Evolutionary conservation across 2,113 vertebrate genomes (phyloP).

Genomic region (Otus sunia): DNA sequence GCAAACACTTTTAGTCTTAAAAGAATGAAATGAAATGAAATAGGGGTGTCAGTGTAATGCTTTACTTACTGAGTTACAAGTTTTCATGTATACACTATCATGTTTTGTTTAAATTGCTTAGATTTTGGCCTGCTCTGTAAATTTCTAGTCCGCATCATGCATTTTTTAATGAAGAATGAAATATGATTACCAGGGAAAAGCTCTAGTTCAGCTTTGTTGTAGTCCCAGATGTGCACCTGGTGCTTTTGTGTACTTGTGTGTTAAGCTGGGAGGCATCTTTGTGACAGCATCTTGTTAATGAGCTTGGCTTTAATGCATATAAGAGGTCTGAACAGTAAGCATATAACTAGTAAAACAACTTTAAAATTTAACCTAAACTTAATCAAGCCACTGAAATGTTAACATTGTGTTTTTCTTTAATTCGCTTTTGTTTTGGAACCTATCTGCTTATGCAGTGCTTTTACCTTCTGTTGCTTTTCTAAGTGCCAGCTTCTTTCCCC

Average conservation of each 20-base stretch:
- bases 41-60: not conserved
- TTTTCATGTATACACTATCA: not conserved
- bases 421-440: conserved; percentile 73
- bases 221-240: conserved; percentile 81
- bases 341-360: conserved; percentile 17
- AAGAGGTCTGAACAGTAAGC: not conserved
- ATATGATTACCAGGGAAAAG: conserved; percentile 63
- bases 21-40: conserved; percentile 26
- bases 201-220: conserved; percentile 64
- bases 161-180: conserved; percentile 74
- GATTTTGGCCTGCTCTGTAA: conserved; percentile 55
- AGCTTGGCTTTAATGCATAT: conserved; percentile 17
- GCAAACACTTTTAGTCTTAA: conserved; percentile 8
- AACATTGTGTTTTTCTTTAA: conserved; percentile 63
- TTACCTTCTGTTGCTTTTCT: conserved; percentile 81
- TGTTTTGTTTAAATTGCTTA: conserved; percentile 46
- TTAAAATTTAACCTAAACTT: conserved; percentile 34
- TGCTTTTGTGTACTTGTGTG: conserved; percentile 63
- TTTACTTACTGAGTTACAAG: conserved; percentile 28
- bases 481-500: conserved; percentile 79
- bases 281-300: conserved; percentile 40
- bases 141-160: conserved; percentile 60
- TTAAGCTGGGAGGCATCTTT: conserved; percentile 49
- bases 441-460: conserved; percentile 70
- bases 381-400: conserved; percentile 48